Percentiles rank a stretch among this genome's conserved stretches.
Evolutionary conservation across 2,888 invertebrate species (phyloP).

Genomic region (Conchocele bisecta): DNA sequence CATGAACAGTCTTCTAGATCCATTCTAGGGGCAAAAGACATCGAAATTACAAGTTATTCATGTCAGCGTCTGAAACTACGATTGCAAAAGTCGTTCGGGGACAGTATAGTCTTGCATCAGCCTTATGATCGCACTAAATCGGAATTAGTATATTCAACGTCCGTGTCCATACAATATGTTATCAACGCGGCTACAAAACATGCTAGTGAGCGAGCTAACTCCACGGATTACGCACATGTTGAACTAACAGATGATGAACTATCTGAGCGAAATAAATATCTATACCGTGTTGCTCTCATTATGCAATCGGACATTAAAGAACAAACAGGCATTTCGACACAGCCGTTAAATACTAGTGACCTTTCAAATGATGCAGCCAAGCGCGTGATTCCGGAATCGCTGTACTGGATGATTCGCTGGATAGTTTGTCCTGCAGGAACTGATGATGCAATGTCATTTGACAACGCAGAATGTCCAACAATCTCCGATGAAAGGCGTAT

Average conservation of each 20-base stretch:
- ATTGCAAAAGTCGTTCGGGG: background rate
- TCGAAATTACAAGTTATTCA: background rate
- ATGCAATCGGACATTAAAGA: background rate
- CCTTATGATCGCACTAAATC: background rate
- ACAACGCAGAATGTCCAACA: background rate
- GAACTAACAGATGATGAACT: too few species aligned
- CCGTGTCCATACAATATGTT: background rate
- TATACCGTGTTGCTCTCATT: background rate
- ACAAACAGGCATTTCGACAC: background rate
- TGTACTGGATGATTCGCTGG: background rate
- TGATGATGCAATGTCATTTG: background rate
- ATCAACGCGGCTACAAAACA: background rate
- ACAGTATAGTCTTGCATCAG: too few species aligned
- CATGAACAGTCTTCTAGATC: background rate
- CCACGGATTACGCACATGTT: too few species aligned
- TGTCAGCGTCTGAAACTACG: background rate
- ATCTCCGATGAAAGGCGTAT: background rate
- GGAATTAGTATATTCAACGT: slow-evolving; percentile 1
- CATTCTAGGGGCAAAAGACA: background rate
- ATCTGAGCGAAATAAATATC: background rate
- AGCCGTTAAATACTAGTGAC: background rate
- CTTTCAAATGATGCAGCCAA: background rate
- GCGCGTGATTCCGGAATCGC: background rate
- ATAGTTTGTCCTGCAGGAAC: background rate
- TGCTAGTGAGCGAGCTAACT: background rate